Evolutionary conservation across 2,888 invertebrate genomes (phyloP).

Genomic region (Aleiodes testaceus): DNA sequence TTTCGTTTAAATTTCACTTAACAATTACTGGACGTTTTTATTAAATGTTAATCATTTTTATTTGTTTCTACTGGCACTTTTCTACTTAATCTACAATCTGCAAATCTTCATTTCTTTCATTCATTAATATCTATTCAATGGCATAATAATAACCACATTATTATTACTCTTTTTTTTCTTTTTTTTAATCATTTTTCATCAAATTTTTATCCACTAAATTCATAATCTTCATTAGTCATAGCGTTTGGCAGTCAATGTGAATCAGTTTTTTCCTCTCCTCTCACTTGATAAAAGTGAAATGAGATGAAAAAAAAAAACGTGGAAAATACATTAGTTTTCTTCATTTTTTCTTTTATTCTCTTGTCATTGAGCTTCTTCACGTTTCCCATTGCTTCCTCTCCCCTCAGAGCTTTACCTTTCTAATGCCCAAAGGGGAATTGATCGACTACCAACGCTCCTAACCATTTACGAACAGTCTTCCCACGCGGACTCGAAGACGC

Average conservation of each 20-base stretch:
- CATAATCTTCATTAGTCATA: constrained; percentile 18
- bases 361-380: neutral
- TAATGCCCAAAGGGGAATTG: constrained; percentile 20
- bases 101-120: constrained; percentile 52
- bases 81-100: constrained; percentile 65
- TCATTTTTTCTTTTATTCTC: no score
- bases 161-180: neutral
- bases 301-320: neutral
- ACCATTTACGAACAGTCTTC: constrained; percentile 16
- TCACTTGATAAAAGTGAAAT: neutral
- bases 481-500: constrained; percentile 29
- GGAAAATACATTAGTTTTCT: constrained; percentile 9
- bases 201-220: no score
- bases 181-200: no score
- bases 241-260: constrained; percentile 28
- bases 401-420: neutral
- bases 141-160: constrained; percentile 13
- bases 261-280: neutral
- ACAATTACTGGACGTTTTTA: constrained; percentile 72
- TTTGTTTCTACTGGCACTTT: constrained; percentile 71
- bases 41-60: constrained; percentile 60
- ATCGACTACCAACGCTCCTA: constrained; percentile 28
- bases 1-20: constrained; percentile 59
- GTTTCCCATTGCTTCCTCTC: neutral
- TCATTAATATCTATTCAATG: constrained; percentile 22